A percentile compares a stretch with the other conserved stretches of the same genome.
phyloP scores from a whole-genome alignment of 2,888 invertebrate genomes.

The Charanyca ferruginea region DNA sequence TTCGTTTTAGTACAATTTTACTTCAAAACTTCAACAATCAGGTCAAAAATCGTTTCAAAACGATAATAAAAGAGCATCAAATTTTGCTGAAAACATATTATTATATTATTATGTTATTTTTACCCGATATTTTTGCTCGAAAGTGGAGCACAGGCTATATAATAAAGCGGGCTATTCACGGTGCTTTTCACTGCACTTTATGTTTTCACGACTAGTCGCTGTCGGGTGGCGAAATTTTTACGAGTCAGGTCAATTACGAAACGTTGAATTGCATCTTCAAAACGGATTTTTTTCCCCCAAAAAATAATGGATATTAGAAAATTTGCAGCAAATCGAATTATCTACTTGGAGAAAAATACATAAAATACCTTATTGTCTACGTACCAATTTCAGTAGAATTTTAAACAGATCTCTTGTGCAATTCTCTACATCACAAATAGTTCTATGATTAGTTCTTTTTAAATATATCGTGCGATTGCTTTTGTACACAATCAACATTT shows the following conservation, averaged over 20 bases:
- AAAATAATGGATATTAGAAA: conserved; percentile 2
- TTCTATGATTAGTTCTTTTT: background rate
- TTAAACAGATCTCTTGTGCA: conserved; percentile 5
- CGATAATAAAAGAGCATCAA: conserved; percentile 28
- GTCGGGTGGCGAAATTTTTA: conserved; percentile 41
- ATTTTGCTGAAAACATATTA: conserved; percentile 48
- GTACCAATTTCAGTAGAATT: conserved; percentile 18
- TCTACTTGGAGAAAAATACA: conserved; percentile 8
- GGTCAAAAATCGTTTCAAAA: conserved; percentile 41
- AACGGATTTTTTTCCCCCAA: background rate
- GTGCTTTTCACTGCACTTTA: conserved; percentile 41
- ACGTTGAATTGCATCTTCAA: conserved; percentile 8
- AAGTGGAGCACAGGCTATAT: conserved; percentile 23
- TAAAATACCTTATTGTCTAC: conserved; percentile 24
- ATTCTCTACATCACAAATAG: background rate
- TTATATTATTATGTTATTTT: conserved; percentile 57
- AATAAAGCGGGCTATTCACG: conserved; percentile 53
- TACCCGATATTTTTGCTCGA: conserved; percentile 43
- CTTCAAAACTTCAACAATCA: conserved; percentile 41
- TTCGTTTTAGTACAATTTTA: conserved; percentile 39
- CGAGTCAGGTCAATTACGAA: conserved; percentile 47
- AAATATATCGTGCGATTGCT: background rate
- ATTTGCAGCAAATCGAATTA: conserved; percentile 26
- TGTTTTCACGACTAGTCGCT: conserved; percentile 28
- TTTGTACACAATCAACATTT: too few relatives aligned